Conservation (phyloP, 2,888 invertebrate species). For the Pterostichus madidus region DNA sequence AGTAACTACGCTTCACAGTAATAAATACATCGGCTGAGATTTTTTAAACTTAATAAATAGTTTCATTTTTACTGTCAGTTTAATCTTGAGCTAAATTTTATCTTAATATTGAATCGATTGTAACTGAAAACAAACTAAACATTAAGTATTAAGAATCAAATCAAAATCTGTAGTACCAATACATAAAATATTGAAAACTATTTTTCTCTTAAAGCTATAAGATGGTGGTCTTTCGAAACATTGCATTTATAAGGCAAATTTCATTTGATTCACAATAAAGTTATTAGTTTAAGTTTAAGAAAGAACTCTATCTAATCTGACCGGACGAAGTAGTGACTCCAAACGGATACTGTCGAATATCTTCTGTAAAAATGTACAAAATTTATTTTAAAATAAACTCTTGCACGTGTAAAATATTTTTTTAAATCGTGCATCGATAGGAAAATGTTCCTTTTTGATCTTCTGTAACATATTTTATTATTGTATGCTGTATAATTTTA, state of each 20-base stretch:
- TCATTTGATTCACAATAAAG: conserved; percentile 64
- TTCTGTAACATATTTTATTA: conserved; percentile 54
- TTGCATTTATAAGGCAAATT: conserved; percentile 4
- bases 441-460: conserved; percentile 33
- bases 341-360: conserved; percentile 33
- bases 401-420: conserved; percentile 64
- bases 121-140: too few species aligned
- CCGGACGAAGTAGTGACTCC: conserved; percentile 23
- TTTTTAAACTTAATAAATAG: too few species aligned
- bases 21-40: too few species aligned
- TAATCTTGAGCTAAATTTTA: neutral
- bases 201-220: neutral
- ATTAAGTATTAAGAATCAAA: too few species aligned
- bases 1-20: too few species aligned
- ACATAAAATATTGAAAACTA: neutral
- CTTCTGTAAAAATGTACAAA: conserved; percentile 66
- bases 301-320: neutral
- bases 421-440: conserved; percentile 58
- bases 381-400: conserved; percentile 54
- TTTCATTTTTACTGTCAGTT: neutral
- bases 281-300: conserved; percentile 54
- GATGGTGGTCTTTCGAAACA: conserved; percentile 10
- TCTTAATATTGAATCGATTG: too few species aligned
- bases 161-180: too few species aligned
- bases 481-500: conserved; percentile 51